Percentiles rank a stretch among this genome's conserved stretches.
Evolutionary conservation across 2,113 vertebrate genomes (phyloP).

Genomic region (Talpa occidentalis): DNA sequence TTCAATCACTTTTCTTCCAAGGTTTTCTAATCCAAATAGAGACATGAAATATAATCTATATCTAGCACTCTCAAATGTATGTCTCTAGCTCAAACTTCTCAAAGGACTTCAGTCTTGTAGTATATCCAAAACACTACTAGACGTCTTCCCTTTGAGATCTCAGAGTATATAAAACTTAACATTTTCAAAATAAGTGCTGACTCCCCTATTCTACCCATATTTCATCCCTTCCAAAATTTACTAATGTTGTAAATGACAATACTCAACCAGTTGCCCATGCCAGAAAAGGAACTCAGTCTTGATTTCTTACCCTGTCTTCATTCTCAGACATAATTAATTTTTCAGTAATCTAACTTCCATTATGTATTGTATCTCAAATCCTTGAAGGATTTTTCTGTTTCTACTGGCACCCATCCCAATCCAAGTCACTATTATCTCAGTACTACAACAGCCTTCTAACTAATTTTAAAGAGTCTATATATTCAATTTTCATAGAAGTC

Average conservation of each 20-base stretch:
- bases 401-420: neutral
- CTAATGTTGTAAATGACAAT: neutral
- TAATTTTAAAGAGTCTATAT: neutral
- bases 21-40: neutral
- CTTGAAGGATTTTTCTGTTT: conserved; percentile 21
- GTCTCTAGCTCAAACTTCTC: neutral
- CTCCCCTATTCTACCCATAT: neutral
- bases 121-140: neutral
- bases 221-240: neutral
- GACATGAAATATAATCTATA: neutral
- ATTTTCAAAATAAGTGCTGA: conserved; percentile 21
- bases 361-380: neutral
- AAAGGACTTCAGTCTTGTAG: neutral
- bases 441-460: neutral
- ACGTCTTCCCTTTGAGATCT: neutral
- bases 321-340: neutral
- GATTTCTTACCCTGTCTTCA: neutral
- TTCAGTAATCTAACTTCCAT: neutral
- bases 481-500: neutral
- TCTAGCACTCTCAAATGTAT: neutral
- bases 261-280: neutral
- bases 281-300: neutral
- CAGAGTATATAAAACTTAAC: neutral
- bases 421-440: neutral
- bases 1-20: neutral